These are phyloP conservation scores for Rhynchotus rufescens DNA, from an alignment of 2,797 vertebrate genomes.

Conservation along the genomic window DNA sequence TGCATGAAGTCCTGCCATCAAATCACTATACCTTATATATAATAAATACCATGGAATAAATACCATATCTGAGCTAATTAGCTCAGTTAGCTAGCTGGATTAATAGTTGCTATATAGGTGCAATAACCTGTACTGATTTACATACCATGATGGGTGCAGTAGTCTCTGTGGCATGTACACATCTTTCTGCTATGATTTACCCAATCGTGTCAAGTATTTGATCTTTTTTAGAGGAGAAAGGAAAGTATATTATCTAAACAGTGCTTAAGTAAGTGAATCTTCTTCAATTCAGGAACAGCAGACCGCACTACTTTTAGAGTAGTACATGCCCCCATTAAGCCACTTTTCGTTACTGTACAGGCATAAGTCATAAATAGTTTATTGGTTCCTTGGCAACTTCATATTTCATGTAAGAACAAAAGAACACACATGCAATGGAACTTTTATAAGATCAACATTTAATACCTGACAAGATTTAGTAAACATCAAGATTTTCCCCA, in stretches of 20 bases:
- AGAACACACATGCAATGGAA: neutral
- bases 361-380: conserved; percentile 45
- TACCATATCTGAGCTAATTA: neutral
- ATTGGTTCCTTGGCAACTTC: conserved; percentile 30
- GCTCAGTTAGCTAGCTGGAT: neutral
- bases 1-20: neutral
- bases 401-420: neutral
- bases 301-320: neutral
- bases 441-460: conserved; percentile 9
- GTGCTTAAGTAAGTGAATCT: neutral
- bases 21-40: neutral
- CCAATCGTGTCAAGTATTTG: neutral
- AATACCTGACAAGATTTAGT: neutral
- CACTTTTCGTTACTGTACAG: conserved; percentile 23
- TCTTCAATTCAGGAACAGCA: neutral
- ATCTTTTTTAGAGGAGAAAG: neutral
- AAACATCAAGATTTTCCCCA: neutral
- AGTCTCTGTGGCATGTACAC: neutral
- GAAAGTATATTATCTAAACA: neutral
- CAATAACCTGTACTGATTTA: neutral
- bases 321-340: conserved; percentile 25
- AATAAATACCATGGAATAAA: neutral
- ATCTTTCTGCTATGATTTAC: neutral
- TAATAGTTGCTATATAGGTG: neutral
- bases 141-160: neutral